Conservation (phyloP, 1,140 invertebrate genomes). For the Cardiocondyla obscurior region DNA sequence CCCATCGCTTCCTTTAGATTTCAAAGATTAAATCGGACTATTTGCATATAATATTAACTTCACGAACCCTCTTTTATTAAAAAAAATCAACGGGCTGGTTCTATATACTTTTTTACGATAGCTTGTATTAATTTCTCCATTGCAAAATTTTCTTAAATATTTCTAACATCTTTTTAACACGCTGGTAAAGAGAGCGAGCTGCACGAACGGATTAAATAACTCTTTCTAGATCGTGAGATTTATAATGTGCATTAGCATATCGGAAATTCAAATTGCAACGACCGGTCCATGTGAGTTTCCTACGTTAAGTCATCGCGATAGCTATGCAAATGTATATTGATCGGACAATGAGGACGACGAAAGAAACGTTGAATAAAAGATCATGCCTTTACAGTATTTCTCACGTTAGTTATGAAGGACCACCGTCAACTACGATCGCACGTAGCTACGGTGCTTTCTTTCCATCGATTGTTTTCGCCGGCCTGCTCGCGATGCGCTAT, state of each 20-base stretch:
- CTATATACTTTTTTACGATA: background rate
- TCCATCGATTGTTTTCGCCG: constrained; percentile 10
- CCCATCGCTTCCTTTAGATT: background rate
- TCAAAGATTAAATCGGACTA: background rate
- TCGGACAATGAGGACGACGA: background rate
- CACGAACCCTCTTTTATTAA: too few species aligned
- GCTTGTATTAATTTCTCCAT: background rate
- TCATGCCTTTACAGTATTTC: background rate
- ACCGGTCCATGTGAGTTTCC: background rate
- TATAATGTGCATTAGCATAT: background rate
- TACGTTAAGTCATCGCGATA: constrained; percentile 16
- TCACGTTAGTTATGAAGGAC: background rate
- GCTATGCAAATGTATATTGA: constrained; percentile 48
- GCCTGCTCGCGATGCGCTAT: background rate
- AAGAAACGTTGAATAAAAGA: constrained; percentile 58
- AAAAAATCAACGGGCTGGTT: background rate
- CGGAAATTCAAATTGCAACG: constrained; percentile 7
- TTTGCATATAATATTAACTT: background rate
- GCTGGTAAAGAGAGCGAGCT: background rate
- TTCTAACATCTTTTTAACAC: background rate
- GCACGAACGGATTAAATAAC: background rate
- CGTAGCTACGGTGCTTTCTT: background rate
- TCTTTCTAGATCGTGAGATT: background rate
- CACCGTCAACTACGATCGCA: background rate
- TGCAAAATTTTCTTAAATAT: background rate